phyloP scores from a whole-genome alignment of 2,797 vertebrate species.

The Sebastes jordani region DNA sequence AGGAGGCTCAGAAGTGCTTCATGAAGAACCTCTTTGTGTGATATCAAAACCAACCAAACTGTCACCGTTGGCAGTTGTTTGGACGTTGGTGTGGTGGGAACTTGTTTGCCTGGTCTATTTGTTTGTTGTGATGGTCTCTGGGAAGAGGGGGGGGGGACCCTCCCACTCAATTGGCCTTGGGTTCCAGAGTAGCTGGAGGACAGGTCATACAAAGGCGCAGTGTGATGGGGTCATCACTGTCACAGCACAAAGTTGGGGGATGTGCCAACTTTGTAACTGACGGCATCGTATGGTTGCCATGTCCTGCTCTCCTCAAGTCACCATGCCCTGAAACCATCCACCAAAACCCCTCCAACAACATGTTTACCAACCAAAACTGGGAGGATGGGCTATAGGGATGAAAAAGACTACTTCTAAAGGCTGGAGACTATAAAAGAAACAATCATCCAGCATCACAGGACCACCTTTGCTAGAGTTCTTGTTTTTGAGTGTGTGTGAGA shows the following conservation, averaged over 20 bases:
- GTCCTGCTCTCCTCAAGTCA: constrained; percentile 66
- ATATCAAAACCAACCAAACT: constrained; percentile 70
- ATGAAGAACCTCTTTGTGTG: constrained; percentile 67
- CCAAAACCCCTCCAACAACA: constrained; percentile 45
- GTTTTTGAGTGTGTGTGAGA: constrained; percentile 61
- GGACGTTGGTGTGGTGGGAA: constrained; percentile 70
- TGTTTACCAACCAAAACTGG: constrained; percentile 64
- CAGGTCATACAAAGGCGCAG: constrained; percentile 76
- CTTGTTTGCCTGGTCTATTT: constrained; percentile 75
- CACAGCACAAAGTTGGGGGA: constrained; percentile 54
- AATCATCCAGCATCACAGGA: constrained; percentile 66
- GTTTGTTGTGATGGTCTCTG: constrained; percentile 73
- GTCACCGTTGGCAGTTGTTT: constrained; percentile 73
- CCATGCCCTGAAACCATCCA: constrained; percentile 45
- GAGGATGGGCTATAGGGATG: constrained; percentile 35
- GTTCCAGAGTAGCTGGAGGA: constrained; percentile 66
- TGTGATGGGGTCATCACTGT: constrained; percentile 75
- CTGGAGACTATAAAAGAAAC: constrained; percentile 62
- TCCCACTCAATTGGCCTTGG: constrained; percentile 72
- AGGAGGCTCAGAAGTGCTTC: constrained; percentile 46
- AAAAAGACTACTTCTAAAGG: constrained; percentile 63
- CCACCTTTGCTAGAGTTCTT: constrained; percentile 68
- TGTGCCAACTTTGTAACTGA: constrained; percentile 73
- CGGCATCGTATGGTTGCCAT: constrained; percentile 71
- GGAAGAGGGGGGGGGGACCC: constrained; percentile 36